Base-by-base conservation (phyloP, 2,113 vertebrate genomes). In the Lycaon pictus region DNA sequence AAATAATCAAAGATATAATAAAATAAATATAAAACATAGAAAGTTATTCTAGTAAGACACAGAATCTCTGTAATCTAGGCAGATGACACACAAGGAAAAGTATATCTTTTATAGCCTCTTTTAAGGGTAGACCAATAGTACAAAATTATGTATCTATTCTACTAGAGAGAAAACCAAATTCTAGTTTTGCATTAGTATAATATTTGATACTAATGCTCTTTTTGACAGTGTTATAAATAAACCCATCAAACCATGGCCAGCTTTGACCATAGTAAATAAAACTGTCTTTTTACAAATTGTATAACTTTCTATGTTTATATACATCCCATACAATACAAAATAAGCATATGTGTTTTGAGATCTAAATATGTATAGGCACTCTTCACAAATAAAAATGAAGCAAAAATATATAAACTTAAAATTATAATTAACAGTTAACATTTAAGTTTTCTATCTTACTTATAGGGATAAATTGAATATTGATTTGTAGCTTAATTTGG, bases 61-160 rank as follows among this genome's bases (percentile, higher is more conserved):
- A 93, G 22, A 84, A 65, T 91, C n/a, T 72, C 51, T 65, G 5
- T 60, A 67, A 67, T 35, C 15, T 80, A n/a, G 16, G 29, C 11
- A 77, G 23, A 84, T 74, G 80, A 37, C 5, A 65, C 2, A 79
- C 27, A 85, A 29, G 0, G 11, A 43, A 87, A 95, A 56, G 1
- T 35, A 48, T 23, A 6, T 7, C 4, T 48, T 58, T 51, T 62
- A 29, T 9, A 32, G 13, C 1, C 23, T 76, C 25, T 79, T 93
- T 71, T 87, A 82, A 90, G 8, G 23, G 6, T 1, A 88, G 23
- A 63, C 7, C 16, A 37, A 51, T 65, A 29, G 23, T 81, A 0
- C 35, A 90, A 91, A 74, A 55, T 60, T 56, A 35, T 92, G 7
- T 88, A 58, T 90, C 62, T 10, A 77, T 80, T 43, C 91, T 95